Evolutionary conservation across 2,113 vertebrate species (phyloP), one percentile per base, ranked within the genome.

Genomic region (Psephotus haematonotus): DNA sequence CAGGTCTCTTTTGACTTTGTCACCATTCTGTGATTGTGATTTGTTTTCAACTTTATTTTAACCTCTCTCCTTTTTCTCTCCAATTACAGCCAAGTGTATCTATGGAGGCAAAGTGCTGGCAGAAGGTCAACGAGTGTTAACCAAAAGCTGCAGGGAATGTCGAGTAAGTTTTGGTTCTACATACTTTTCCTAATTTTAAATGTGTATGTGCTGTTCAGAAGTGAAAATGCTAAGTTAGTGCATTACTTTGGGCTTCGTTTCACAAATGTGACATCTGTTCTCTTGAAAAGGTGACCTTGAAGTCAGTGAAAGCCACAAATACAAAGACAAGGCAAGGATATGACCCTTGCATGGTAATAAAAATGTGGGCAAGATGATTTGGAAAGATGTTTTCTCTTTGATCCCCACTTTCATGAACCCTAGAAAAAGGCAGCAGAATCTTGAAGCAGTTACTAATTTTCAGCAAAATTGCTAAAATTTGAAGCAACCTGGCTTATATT

Each of bases 111-210:
- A 98, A 96, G 98, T 98, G 12, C 98, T 99, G 62, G 98, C 98
- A 55, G 99, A 99, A 96, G 99, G 99, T 86, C 99, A 99, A 71
- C 97, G 97, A 33, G 95, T 99, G 59, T 97, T 99, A 96, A 98
- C 98, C 69, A 98, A 98, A 96, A 98, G 96, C 97, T 99, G 99
- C 97, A 98, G 97, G 95, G 99, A 99, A 98, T 99, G 99, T 96
- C 98, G 98, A 97, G 99, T 99, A 98, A 98, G 97, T 98, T 93
- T 92, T 57, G 74, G 35, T 28, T 65, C 37, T 50, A 17, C 6
- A 35, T 90, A 79, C 70, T 49, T 91, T 24, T 74, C 43, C 44
- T 76, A 43, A 57, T 89, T 87, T 86, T 92, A 80, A 87, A 87
- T 68, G 41, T 67, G 16, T 72, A 19, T 59, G 64, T 44, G 35